Percentiles rank a stretch among this genome's conserved stretches.
Evolutionary conservation across 1,140 invertebrate genomes (phyloP).

Genomic region (Bombus confusus): DNA sequence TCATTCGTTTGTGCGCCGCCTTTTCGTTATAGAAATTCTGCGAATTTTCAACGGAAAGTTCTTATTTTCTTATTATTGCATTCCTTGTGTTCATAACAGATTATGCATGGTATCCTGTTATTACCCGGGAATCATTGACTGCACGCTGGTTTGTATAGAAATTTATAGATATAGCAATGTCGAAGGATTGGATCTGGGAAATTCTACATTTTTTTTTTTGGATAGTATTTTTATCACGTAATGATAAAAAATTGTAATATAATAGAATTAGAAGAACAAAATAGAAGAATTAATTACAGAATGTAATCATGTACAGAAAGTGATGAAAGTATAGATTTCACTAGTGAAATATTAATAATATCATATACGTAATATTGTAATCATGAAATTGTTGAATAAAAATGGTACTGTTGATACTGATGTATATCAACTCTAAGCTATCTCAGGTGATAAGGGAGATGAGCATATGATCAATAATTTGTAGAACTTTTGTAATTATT

Average conservation of each 20-base stretch:
- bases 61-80: constrained; percentile 17
- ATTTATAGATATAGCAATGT: neutral
- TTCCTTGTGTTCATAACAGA: constrained; percentile 11
- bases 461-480: neutral
- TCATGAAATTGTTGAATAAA: too few relatives aligned
- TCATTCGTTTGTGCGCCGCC: neutral
- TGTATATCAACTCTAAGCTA: neutral
- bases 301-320: too few relatives aligned
- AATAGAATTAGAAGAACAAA: neutral
- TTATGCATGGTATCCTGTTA: constrained; percentile 57
- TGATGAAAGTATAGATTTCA: too few relatives aligned
- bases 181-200: neutral
- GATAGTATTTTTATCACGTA: neutral
- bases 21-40: neutral
- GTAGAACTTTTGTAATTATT: neutral
- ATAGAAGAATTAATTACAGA: neutral
- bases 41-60: too few relatives aligned
- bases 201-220: neutral
- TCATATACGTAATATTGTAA: too few relatives aligned
- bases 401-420: too few relatives aligned
- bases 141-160: neutral
- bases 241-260: neutral
- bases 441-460: neutral
- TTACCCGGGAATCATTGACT: constrained; percentile 19
- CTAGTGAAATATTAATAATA: neutral